Percentiles rank a stretch among this genome's conserved stretches.
Evolutionary conservation across 2,113 vertebrate genomes (phyloP).

Genomic region (Tiliqua scincoides): DNA sequence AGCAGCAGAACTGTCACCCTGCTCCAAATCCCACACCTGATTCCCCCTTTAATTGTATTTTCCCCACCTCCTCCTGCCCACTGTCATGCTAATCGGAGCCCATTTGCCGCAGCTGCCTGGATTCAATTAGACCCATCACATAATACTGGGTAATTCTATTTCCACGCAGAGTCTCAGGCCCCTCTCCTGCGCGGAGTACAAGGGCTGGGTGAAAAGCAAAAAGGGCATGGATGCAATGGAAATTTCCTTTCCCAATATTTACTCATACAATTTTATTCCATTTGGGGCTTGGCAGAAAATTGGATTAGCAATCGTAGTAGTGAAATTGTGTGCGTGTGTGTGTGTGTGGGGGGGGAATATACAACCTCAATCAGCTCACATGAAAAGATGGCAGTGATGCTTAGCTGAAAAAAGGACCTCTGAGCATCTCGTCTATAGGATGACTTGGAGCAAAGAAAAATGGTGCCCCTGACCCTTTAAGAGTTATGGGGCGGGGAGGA

Average conservation of each 20-base stretch:
- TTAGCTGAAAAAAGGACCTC: neutral
- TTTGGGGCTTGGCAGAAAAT: constrained; percentile 5
- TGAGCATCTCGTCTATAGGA: no score
- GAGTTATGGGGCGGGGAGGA: neutral
- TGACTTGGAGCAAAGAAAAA: neutral
- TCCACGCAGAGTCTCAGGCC: constrained; percentile 18
- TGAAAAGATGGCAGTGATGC: neutral
- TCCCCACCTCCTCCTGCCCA: constrained; percentile 15
- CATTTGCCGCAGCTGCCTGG: constrained; percentile 25
- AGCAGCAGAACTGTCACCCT: neutral
- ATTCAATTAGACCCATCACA: constrained; percentile 37
- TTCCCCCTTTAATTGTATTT: constrained; percentile 29
- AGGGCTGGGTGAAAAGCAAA: neutral
- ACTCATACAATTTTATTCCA: neutral
- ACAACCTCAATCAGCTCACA: neutral
- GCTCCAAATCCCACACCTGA: constrained; percentile 20
- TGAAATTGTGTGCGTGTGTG: no score
- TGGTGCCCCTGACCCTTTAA: neutral
- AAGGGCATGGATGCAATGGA: neutral
- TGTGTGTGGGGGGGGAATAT: no score
- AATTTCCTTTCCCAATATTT: constrained; percentile 22
- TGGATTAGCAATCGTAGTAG: neutral
- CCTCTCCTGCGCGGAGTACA: neutral
- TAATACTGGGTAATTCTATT: constrained; percentile 31
- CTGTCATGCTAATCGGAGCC: constrained; percentile 32